Percentiles rank a stretch among this genome's conserved stretches.
phyloP scores from a whole-genome alignment of 2,113 vertebrate genomes.

The Ochotona curzoniae region DNA sequence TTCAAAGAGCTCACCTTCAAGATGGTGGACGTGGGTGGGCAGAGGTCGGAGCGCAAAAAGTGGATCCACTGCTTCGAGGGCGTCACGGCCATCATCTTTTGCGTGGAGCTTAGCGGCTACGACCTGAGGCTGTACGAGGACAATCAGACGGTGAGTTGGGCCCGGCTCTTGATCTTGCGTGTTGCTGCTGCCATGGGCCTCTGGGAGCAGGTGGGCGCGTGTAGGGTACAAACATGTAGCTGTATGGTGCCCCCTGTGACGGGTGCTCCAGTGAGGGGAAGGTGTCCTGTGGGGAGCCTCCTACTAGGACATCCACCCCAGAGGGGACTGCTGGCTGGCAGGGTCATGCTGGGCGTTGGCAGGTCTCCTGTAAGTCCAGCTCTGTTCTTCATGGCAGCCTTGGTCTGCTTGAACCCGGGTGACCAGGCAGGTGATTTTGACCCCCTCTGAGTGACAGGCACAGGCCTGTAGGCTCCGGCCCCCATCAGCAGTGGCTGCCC shows the following conservation, averaged over 20 bases:
- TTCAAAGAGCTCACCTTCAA: conserved; percentile 99
- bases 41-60: conserved; percentile 98
- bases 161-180: background rate
- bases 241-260: accelerated
- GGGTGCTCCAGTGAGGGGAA: background rate
- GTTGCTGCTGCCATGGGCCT: background rate
- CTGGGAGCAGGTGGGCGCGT: background rate
- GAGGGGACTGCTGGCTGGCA: background rate
- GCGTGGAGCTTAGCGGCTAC: conserved; percentile 99
- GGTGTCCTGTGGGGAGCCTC: background rate
- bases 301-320: background rate
- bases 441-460: background rate
- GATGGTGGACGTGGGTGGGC: conserved; percentile 99
- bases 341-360: background rate
- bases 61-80: conserved; percentile 99
- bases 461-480: too few species aligned
- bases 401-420: background rate
- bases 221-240: too few species aligned
- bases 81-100: conserved; percentile 99
- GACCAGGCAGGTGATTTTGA: background rate
- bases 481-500: accelerated
- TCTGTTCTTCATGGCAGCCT: background rate
- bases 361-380: background rate
- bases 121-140: conserved; percentile 99
- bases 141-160: conserved; percentile 95